Base-by-base conservation (phyloP, 1,140 invertebrate species). In the Zaprionus nigranus region DNA sequence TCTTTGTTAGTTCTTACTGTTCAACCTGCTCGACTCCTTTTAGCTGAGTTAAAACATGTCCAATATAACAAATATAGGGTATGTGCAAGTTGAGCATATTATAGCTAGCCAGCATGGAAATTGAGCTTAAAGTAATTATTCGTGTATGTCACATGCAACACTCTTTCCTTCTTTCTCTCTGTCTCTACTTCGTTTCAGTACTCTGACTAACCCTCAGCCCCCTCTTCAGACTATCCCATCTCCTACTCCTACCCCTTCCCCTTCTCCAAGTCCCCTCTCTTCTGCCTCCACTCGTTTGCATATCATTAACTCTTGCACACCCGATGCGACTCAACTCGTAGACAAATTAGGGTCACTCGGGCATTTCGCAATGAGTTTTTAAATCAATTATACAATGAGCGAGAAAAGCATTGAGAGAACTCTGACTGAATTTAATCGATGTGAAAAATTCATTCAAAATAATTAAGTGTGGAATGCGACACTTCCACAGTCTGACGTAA, bases 261-360 rank as follows among this genome's bases (percentile, higher is more conserved):
- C 17, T 17, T 24, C 53, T 20, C 36, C 12, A 7, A 53, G 28
- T 26, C 1, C 26, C 61, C 58, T 36, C 61, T 40, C 59, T 22
- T 72, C 43, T 51, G 20, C 4, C 13, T 4, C 11, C 6, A 1
- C 15, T 51, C 65, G 54, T 63, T 22, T 40, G 46, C 34, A 65
- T 64, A 24, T 36, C 51, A 68, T 57, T 62, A 70, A 53, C 46
- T 51, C 38, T 22, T n/a, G n/a, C 57, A 34, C 20, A 40, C 43
- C 58, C 36, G 36, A 34, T 66, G 51, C 40, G 6, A 46, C 38
- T 40, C 38, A 40, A 30, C 40, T 68, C 40, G 13, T 2, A 24
- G n/a, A 66, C 54, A 78, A 78, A 82, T 82, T 82, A 82, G 49
- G 79, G 80, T 78, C 80, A 82, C 70, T 82, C 70, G 75, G 58